Percentiles rank a stretch among this genome's conserved stretches.
Conservation (phyloP, 2,797 vertebrate genomes). For the Serranus cabrilla region DNA sequence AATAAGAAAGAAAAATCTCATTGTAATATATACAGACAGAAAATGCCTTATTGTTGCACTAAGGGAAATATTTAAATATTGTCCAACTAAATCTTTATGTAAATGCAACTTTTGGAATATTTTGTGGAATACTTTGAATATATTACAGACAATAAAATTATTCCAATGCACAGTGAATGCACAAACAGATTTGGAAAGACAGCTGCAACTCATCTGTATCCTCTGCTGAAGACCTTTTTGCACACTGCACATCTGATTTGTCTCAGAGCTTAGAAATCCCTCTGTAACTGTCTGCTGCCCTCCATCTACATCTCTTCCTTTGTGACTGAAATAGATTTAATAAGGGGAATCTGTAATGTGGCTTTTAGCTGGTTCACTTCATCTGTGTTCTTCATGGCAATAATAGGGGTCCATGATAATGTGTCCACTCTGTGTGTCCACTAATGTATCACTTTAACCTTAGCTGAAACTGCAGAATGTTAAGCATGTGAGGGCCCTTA, state of each 20-base stretch:
- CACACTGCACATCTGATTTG: constrained; percentile 56
- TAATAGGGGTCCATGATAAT: constrained; percentile 13
- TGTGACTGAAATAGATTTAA: constrained; percentile 47
- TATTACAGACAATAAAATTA: constrained; percentile 36
- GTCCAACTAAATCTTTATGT: constrained; percentile 17
- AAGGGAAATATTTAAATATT: constrained; percentile 15
- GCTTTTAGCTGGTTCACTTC: constrained; percentile 19
- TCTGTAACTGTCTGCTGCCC: constrained; percentile 42
- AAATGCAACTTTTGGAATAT: constrained; percentile 26
- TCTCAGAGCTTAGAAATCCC: constrained; percentile 42
- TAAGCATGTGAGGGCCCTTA: background rate
- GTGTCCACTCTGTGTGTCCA: background rate
- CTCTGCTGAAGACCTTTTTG: constrained; percentile 29
- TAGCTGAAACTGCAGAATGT: background rate
- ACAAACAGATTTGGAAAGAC: constrained; percentile 38
- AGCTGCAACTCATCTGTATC: constrained; percentile 24
- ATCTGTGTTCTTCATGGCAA: constrained; percentile 16
- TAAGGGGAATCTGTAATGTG: constrained; percentile 17
- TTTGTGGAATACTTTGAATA: constrained; percentile 30
- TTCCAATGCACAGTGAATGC: constrained; percentile 31
- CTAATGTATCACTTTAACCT: constrained; percentile 7
- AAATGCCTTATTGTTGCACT: background rate
- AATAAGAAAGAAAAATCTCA: background rate
- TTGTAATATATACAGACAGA: background rate
- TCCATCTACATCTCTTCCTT: constrained; percentile 28